Base-by-base conservation (phyloP, 2,888 invertebrate genomes). In the Taphrorychus bicolor region DNA sequence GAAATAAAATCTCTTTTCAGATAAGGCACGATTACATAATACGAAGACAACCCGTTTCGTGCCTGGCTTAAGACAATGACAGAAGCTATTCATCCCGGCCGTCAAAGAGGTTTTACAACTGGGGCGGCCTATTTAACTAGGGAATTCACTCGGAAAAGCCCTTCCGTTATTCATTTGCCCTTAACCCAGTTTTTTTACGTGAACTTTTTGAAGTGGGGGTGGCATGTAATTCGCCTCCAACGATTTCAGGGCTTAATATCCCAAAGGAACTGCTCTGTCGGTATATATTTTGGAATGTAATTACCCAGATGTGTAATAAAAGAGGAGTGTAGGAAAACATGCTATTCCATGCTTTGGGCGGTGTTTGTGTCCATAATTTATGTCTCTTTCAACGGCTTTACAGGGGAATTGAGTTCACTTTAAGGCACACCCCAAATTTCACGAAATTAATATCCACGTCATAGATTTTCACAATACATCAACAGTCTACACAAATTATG, bases 161-260 rank as follows among this genome's bases (percentile, higher is more conserved):
- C 57, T 22, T 52, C 9, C 41, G 52, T 48, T 48, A 21, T n/a
- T n/a, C 42, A 24, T 24, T 32, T 41, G 65, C 48, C 65, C 65
- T 65, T 65, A 65, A 65, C 59, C 65, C 45, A 59, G 16, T 65
- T 60, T 53, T 59, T 64, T 59, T 59, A 48, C 45, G 45, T 3
- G 17, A 51, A 45, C 32, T 53, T 59, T 52, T 59, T 51, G 59
- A 65, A 59, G 59, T 52, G 59, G 48, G 53, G 59, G 51, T 24
- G 48, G 41, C 17, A 56, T 56, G 3, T 11, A 32, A 32, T 32
- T 3, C 32, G 32, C 32, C 32, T 32, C 7, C 32, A 32, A 32
- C 11, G 57, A 41, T 64, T 51, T 52, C 41, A n/a, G 17, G 52
- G 51, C 58, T 42, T 64, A 64, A 64, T 64, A 64, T 64, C 63